A percentile compares a stretch with the other conserved stretches of the same genome.
Conservation (phyloP, 2,113 vertebrate species). For the Trichomycterus rosablanca region DNA sequence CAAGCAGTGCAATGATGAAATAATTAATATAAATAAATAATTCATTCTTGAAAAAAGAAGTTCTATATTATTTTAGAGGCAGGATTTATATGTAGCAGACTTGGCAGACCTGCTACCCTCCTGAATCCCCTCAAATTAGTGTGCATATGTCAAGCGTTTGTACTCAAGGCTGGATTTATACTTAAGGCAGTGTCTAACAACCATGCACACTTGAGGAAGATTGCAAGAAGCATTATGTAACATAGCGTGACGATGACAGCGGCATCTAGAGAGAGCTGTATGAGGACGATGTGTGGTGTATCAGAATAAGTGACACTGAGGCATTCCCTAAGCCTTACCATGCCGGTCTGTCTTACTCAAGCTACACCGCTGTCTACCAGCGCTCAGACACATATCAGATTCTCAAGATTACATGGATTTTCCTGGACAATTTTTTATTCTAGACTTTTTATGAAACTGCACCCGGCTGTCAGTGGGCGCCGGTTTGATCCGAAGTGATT, state of each 20-base stretch:
- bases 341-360: too few relatives aligned
- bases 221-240: conserved; percentile 9
- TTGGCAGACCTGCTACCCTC: background rate
- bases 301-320: conserved; percentile 3
- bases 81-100: conserved; percentile 5
- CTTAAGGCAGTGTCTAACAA: conserved; percentile 7
- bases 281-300: background rate
- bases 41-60: too few relatives aligned
- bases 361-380: too few relatives aligned
- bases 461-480: conserved; percentile 60
- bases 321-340: background rate
- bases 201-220: conserved; percentile 4
- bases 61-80: background rate
- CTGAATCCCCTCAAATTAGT: conserved; percentile 1
- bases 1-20: too few relatives aligned
- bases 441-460: conserved; percentile 55
- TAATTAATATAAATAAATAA: too few relatives aligned
- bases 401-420: conserved; percentile 66
- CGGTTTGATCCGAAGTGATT: conserved; percentile 59
- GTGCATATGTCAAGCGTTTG: background rate
- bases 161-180: conserved; percentile 1
- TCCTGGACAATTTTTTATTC: conserved; percentile 52
- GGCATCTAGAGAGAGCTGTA: background rate
- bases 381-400: conserved; percentile 61
- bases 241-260: background rate